These are phyloP conservation scores for Brachyrhaphis roseni DNA, from an alignment of 2,797 vertebrate species.

Conservation along the genomic window DNA sequence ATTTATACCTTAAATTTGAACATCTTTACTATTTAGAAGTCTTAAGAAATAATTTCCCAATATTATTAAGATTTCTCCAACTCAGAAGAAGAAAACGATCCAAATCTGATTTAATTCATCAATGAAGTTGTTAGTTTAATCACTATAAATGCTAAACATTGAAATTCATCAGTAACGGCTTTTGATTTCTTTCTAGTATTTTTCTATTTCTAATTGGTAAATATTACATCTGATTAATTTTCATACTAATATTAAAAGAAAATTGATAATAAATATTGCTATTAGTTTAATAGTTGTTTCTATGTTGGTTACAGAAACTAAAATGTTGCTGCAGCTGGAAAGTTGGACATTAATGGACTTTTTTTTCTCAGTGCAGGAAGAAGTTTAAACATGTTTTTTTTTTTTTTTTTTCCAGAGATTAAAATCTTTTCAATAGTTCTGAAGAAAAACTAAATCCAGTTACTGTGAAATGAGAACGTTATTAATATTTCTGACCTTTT, in stretches of 20 bases:
- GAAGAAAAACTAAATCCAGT: neutral
- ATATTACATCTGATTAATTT: neutral
- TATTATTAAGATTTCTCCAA: neutral
- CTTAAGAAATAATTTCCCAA: neutral
- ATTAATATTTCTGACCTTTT: constrained; percentile 12
- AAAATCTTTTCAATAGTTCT: neutral
- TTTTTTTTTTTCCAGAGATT: neutral
- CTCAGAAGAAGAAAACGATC: neutral
- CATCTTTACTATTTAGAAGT: neutral
- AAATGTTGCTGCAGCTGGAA: neutral
- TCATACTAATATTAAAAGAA: neutral
- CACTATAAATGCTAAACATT: neutral
- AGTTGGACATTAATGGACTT: neutral
- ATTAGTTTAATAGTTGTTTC: neutral
- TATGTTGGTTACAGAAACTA: neutral
- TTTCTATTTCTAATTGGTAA: neutral
- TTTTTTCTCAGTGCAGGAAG: neutral
- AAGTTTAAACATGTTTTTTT: neutral
- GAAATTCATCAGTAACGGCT: neutral
- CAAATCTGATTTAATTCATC: neutral
- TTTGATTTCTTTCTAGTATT: neutral
- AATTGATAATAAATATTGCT: neutral
- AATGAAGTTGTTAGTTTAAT: neutral
- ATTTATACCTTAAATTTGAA: neutral
- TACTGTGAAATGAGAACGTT: neutral